Base-by-base conservation (phyloP, 2,888 invertebrate species). In the Caenorhabditis sp. region DNA sequence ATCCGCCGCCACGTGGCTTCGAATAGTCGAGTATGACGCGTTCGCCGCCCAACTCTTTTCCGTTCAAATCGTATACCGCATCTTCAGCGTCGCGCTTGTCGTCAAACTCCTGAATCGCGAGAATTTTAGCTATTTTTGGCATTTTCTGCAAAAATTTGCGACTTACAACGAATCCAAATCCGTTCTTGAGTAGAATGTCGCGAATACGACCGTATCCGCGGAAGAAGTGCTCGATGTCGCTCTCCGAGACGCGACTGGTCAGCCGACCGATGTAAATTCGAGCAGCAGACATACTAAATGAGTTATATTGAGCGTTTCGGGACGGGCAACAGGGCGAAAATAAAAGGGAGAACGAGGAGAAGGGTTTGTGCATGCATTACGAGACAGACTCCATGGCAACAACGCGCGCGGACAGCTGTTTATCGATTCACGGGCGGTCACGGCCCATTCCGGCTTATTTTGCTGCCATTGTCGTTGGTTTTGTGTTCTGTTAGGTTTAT, bases 141-240 rank as follows among this genome's bases (percentile, higher is more conserved):
- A n/a, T n/a, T n/a, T n/a, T n/a, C n/a, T n/a, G n/a, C n/a, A n/a
- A n/a, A 24, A 20, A 20, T 37, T 56, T 20, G 17, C 8, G 30
- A 79, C 83, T 79, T 92, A 96, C 95, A 91, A 96, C 95, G 93
- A 97, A 97, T 81, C 95, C 96, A 92, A 95, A 97, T 89, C 96
- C 96, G 92, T 95, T 95, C 92, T 97, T 97, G 91, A 97, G 93
- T 82, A 96, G 93, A 87, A 97, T 94, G 90, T 96, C 96, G 90
- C 94, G 92, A 89, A 94, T 94, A 90, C 94, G 92, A 83, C 97
- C 97, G 91, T 95, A 96, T 83, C 95, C 95, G 91, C 94, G 94
- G 92, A 97, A 96, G 91, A 97, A 96, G 89, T 94, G 93, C 91
- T 96, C 96, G 88, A 97, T 92, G 91, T 97, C 97, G 87, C 95